A percentile compares a stretch with the other conserved stretches of the same genome.
Evolutionary conservation across 2,888 invertebrate species (phyloP).

Genomic region (Lasioglossum oenotherae): DNA sequence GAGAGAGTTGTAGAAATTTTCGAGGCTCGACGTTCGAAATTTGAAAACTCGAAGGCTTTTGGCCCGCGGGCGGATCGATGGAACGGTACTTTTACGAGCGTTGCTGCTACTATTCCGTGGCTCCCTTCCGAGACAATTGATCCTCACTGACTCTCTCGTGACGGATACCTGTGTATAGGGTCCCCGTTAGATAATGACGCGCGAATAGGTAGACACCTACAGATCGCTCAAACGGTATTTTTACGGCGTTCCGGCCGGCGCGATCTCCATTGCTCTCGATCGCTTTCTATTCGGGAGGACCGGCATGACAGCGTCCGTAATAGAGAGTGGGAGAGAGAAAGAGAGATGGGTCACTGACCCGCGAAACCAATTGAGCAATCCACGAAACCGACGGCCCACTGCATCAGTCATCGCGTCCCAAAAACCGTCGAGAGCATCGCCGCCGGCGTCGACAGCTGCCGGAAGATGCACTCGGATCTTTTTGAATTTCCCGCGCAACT

Average conservation of each 20-base stretch:
- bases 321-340: background rate
- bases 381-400: conserved; percentile 12
- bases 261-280: conserved; percentile 21
- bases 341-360: conserved; percentile 33
- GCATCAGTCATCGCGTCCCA: conserved; percentile 23
- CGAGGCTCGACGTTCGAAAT: background rate
- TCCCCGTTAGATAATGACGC: conserved; percentile 15
- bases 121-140: conserved; percentile 6
- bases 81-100: conserved; percentile 16
- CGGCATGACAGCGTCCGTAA: background rate
- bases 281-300: conserved; percentile 26
- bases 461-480: background rate
- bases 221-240: conserved; percentile 33
- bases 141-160: background rate
- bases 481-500: background rate
- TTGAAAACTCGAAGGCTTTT: background rate
- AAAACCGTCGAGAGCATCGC: conserved; percentile 10
- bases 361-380: conserved; percentile 48
- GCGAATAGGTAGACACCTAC: conserved; percentile 7
- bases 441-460: background rate
- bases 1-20: background rate
- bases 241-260: background rate
- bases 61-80: background rate
- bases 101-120: background rate
- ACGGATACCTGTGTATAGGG: background rate